phyloP scores from a whole-genome alignment of 2,888 invertebrate genomes.

The Lysandra coridon region DNA sequence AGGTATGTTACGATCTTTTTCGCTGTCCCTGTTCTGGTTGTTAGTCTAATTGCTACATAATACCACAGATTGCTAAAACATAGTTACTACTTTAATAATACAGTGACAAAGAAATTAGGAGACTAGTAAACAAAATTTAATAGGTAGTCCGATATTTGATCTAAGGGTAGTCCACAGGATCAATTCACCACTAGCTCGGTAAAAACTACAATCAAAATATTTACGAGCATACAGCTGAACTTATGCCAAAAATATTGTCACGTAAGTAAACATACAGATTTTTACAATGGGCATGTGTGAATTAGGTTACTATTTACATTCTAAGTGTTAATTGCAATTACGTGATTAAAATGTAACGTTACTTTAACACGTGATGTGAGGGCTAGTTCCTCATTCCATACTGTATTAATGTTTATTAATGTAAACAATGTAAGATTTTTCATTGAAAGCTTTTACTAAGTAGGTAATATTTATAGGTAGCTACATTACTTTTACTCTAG shows the following conservation, averaged over 20 bases:
- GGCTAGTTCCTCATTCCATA: neutral
- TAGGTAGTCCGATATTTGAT: neutral
- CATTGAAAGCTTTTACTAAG: neutral
- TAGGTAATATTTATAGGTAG: neutral
- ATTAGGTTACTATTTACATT: neutral
- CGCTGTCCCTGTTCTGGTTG: neutral
- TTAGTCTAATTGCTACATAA: neutral
- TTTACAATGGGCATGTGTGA: neutral
- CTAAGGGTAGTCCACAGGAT: neutral
- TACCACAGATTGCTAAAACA: neutral
- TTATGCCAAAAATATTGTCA: slow-evolving; percentile 6
- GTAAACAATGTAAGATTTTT: neutral
- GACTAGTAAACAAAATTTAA: too few relatives aligned
- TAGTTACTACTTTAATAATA: neutral
- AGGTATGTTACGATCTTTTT: slow-evolving; percentile 79
- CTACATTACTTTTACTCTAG: too few relatives aligned
- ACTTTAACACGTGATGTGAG: neutral
- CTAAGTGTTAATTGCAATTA: slow-evolving; percentile 8
- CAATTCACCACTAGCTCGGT: neutral
- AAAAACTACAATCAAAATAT: neutral
- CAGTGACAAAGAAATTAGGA: neutral
- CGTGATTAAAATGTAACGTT: slow-evolving; percentile 12
- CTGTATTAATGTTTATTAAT: neutral
- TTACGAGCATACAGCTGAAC: neutral
- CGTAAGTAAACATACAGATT: slow-evolving; percentile 1